Evolutionary conservation across 2,797 vertebrate species (phyloP).

Genomic region (Dryobates pubescens): DNA sequence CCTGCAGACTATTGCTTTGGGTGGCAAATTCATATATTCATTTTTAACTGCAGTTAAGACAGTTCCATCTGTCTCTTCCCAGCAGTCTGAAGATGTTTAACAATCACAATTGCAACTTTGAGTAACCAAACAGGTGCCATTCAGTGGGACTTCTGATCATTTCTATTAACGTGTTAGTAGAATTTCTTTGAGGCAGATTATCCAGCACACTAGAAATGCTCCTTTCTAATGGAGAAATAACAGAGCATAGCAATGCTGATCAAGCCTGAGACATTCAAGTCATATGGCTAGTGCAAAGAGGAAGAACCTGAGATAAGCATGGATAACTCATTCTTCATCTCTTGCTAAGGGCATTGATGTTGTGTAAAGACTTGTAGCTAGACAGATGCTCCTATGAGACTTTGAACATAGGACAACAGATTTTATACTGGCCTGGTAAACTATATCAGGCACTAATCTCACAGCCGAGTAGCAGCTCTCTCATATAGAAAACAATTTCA

Average conservation of each 20-base stretch:
- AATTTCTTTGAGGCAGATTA: background rate
- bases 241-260: background rate
- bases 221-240: background rate
- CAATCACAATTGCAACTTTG: fast-evolving
- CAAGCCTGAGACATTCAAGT: background rate
- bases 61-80: background rate
- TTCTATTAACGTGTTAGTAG: background rate
- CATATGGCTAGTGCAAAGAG: background rate
- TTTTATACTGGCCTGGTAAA: background rate
- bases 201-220: background rate
- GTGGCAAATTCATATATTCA: background rate
- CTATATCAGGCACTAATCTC: background rate
- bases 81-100: background rate
- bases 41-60: background rate
- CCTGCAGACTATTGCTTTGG: background rate
- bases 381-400: background rate
- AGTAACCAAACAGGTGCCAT: background rate
- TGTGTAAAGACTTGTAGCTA: background rate
- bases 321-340: background rate
- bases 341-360: background rate
- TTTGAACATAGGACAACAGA: background rate
- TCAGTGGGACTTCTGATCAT: background rate
- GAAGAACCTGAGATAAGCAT: background rate
- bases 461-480: background rate
- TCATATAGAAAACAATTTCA: background rate